Base-by-base conservation (phyloP, 2,113 vertebrate genomes). In the Protomyctophum bolini region DNA sequence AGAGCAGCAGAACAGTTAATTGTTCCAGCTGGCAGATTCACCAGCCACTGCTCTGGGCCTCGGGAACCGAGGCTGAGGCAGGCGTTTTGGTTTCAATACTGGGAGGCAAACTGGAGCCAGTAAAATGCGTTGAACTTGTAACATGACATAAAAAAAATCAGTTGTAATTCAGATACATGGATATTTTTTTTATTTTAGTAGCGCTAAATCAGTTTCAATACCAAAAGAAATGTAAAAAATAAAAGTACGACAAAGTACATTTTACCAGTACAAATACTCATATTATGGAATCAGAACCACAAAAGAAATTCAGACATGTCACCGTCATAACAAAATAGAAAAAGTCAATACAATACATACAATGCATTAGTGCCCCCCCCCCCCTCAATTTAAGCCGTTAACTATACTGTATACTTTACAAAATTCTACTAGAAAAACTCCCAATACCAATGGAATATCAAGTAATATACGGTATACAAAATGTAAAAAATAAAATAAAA, bases 371-470 rank as follows among this genome's bases (percentile, higher is more conserved):
- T 89, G 84, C 77, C 57, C 56, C 21, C 57, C 50, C 50, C 50
- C 50, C 8, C 50, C 58, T 51, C 57, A 69, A 86, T 74, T 63
- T 47, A 75, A 56, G 50, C 58, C 87, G 76, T 83, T 83, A 85
- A 82, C 85, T 87, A 84, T 87, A 78, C 78, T 70, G 86, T 86
- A 88, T 77, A 89, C 86, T 90, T 90, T 89, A 92, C 90, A 91
- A 92, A 92, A 90, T 86, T 86, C 80, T 81, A 89, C 89, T 92
- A 92, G 84, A 89, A 92, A 90, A 83, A 88, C 85, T 88, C 89
- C 88, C 85, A 81, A 86, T 88, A 87, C 80, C 73, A 78, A 86
- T 86, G 84, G 73, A 87, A 85, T 82, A 87, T 80, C 70, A 86
- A 77, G 76, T 87, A 81, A 85, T 71, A 70, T 54, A 60, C 46